A percentile compares a stretch with the other conserved stretches of the same genome.
Evolutionary conservation across 1,140 invertebrate genomes (phyloP).

Genomic region (Armadillidium nasatum): DNA sequence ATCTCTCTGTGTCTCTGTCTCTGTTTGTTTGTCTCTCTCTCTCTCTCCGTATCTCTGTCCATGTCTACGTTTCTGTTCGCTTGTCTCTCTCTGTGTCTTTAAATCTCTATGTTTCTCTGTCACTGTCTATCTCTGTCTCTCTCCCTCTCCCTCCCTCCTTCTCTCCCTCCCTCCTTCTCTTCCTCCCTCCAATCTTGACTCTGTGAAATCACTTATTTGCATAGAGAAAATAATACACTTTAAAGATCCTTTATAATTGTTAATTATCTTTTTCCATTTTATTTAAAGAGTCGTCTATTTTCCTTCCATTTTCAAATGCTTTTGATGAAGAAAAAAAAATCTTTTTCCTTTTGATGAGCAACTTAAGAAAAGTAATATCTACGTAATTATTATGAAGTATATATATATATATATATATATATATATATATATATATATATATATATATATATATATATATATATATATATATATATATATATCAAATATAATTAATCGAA

Average conservation of each 20-base stretch:
- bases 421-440: conserved; percentile 12
- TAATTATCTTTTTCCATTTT: not conserved
- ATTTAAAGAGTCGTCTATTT: not conserved
- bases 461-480: conserved; percentile 9
- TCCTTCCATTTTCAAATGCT: not conserved
- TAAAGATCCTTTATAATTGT: not conserved
- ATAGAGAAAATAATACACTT: not conserved
- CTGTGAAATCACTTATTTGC: not conserved
- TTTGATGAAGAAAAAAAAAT: not conserved
- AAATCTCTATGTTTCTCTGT: too few species aligned
- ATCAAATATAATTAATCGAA: not conserved
- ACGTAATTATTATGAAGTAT: not conserved
- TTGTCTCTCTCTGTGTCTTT: too few species aligned
- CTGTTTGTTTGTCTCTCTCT: too few species aligned
- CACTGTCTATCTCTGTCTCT: too few species aligned
- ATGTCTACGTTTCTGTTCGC: too few species aligned
- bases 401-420: conserved; percentile 12
- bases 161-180: not conserved
- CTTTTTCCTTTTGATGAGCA: not conserved
- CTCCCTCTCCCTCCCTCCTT: too few species aligned
- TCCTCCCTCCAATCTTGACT: not conserved
- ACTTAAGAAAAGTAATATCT: too few species aligned
- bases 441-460: conserved; percentile 12
- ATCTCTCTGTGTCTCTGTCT: too few species aligned
- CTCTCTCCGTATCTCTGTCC: too few species aligned